Conservation (phyloP, 2,797 vertebrate species). For the Myiothlypis coronata region DNA sequence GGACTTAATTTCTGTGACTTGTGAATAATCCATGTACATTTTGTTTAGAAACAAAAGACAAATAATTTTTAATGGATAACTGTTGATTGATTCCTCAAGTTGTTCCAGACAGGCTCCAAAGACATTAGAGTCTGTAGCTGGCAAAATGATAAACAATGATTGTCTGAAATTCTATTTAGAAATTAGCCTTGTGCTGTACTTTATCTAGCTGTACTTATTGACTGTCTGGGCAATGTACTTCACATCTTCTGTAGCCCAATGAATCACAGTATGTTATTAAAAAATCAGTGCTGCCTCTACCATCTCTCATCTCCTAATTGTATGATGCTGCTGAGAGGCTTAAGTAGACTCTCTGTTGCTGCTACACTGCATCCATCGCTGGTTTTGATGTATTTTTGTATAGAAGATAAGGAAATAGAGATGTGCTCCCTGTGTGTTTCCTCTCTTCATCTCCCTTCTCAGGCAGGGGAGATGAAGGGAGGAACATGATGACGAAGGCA, state of each 20-base stretch:
- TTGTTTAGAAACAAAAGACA: constrained; percentile 26
- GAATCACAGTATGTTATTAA: constrained; percentile 37
- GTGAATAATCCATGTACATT: neutral
- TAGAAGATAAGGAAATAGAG: neutral
- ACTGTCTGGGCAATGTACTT: constrained; percentile 20
- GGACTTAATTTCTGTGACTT: neutral
- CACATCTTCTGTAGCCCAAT: neutral
- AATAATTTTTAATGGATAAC: neutral
- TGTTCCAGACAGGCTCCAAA: constrained; percentile 12
- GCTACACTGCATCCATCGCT: neutral
- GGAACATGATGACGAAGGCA: neutral
- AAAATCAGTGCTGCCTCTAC: neutral
- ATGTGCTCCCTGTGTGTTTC: neutral
- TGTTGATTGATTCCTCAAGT: neutral
- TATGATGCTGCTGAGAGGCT: neutral
- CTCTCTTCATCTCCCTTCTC: neutral
- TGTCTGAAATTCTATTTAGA: constrained; percentile 44
- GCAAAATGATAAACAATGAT: constrained; percentile 37
- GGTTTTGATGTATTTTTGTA: neutral
- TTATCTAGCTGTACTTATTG: constrained; percentile 28
- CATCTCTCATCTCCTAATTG: neutral
- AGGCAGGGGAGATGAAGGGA: neutral
- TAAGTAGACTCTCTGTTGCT: neutral
- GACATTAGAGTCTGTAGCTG: constrained; percentile 28
- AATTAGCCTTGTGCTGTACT: constrained; percentile 30